Evolutionary conservation across 2,113 vertebrate genomes (phyloP).

Genomic region (Gadus chalcogrammus): DNA sequence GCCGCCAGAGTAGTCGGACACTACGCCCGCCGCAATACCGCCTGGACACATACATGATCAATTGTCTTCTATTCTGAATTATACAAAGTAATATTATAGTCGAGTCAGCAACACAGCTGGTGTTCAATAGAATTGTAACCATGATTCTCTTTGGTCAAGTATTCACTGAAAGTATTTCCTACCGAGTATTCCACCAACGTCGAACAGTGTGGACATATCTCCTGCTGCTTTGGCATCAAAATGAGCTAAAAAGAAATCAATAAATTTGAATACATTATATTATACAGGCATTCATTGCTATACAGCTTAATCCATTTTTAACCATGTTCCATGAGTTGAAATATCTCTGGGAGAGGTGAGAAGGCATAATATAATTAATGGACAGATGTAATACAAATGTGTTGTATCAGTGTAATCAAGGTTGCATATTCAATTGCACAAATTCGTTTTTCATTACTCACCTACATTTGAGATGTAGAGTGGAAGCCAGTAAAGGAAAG

Average conservation of each 20-base stretch:
- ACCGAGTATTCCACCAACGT: constrained; percentile 95
- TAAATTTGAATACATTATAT: no score
- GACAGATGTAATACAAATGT: neutral
- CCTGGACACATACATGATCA: constrained; percentile 66
- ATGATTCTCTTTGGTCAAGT: no score
- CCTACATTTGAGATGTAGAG: constrained; percentile 93
- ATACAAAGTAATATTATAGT: no score
- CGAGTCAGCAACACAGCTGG: no score
- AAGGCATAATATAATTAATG: neutral
- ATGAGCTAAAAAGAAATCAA: constrained; percentile 73
- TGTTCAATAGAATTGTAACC: no score
- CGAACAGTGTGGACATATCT: constrained; percentile 93
- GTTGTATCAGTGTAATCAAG: no score
- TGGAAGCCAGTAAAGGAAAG: constrained; percentile 97
- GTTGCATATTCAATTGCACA: neutral
- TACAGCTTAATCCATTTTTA: no score
- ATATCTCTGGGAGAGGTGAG: no score
- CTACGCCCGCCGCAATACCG: constrained; percentile 84
- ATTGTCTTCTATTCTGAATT: no score
- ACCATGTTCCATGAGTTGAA: no score
- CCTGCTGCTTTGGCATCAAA: constrained; percentile 87
- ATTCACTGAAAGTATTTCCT: constrained; percentile 2
- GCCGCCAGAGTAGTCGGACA: constrained; percentile 86
- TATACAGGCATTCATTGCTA: no score
- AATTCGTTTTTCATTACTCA: constrained; percentile 61